Evolutionary conservation across 2,113 vertebrate genomes (phyloP).

Genomic region (Melanotaenia duboulayi): DNA sequence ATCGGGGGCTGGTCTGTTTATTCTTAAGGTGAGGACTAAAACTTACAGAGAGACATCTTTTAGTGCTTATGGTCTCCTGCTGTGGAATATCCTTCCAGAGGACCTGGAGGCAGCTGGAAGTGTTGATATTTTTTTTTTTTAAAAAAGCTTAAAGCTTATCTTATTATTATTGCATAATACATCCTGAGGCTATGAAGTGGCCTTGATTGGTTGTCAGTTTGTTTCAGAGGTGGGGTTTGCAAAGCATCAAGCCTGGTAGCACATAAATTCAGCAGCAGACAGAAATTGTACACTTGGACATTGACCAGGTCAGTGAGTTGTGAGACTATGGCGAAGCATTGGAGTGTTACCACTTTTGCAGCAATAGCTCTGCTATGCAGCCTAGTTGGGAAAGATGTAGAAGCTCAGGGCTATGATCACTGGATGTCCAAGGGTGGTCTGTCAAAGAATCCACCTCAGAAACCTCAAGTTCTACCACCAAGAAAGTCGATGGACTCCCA

Average conservation of each 20-base stretch:
- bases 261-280: constrained; percentile 51
- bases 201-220: constrained; percentile 39
- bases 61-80: no score
- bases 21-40: no score
- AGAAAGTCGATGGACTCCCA: no score
- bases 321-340: constrained; percentile 53
- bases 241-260: not conserved
- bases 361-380: constrained; percentile 51
- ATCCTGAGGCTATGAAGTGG: not conserved
- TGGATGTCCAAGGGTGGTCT: not conserved
- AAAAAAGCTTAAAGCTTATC: no score
- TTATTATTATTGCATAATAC: not conserved
- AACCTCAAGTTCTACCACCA: not conserved
- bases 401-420: constrained; percentile 30
- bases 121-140: no score
- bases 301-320: constrained; percentile 32
- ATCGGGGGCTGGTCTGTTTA: no score
- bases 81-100: no score
- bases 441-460: no score
- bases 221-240: constrained; percentile 40
- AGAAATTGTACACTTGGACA: constrained; percentile 15
- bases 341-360: constrained; percentile 34
- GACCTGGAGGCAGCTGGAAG: no score
- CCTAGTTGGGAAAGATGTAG: constrained; percentile 25
- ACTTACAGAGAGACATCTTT: no score